phyloP scores from a whole-genome alignment of 2,888 invertebrate species.

The Drosophila basisetae region DNA sequence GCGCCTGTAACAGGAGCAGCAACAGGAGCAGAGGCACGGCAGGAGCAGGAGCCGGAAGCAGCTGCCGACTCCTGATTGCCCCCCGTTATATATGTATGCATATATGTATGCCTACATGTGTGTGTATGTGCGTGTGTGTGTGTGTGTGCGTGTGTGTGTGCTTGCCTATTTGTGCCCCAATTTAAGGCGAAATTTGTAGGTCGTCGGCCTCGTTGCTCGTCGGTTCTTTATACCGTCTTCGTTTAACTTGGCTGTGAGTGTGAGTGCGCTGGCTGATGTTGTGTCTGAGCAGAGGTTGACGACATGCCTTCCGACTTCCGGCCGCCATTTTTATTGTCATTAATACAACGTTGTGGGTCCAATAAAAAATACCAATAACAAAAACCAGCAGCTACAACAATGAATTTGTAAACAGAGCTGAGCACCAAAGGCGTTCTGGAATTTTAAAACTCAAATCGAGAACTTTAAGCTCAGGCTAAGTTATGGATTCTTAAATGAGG shows the following conservation, averaged over 20 bases:
- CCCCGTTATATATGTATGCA: background rate
- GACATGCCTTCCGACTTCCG: constrained; percentile 21
- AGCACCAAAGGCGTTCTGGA: background rate
- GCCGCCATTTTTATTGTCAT: constrained; percentile 14
- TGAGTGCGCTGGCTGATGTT: constrained; percentile 16
- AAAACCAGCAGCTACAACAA: background rate
- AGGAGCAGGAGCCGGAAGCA: constrained; percentile 41
- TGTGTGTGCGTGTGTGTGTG: constrained; percentile 10
- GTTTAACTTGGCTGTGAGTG: constrained; percentile 19
- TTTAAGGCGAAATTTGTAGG: constrained; percentile 55
- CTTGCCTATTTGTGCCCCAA: constrained; percentile 61
- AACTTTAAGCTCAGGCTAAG: background rate
- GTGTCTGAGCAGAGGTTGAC: constrained; percentile 32
- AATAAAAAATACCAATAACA: background rate
- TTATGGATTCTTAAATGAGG: background rate
- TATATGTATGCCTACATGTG: background rate
- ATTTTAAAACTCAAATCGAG: too few relatives aligned
- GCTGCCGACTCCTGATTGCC: constrained; percentile 37
- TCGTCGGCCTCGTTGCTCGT: constrained; percentile 57
- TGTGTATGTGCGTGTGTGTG: constrained; percentile 1
- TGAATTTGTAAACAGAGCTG: background rate
- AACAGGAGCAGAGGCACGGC: background rate
- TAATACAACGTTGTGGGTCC: background rate
- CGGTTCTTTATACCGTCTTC: constrained; percentile 32
- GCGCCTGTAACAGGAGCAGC: constrained; percentile 31